These are phyloP conservation scores for Clarias fuscus DNA, from an alignment of 2,797 vertebrate genomes.

Conservation along the genomic window DNA sequence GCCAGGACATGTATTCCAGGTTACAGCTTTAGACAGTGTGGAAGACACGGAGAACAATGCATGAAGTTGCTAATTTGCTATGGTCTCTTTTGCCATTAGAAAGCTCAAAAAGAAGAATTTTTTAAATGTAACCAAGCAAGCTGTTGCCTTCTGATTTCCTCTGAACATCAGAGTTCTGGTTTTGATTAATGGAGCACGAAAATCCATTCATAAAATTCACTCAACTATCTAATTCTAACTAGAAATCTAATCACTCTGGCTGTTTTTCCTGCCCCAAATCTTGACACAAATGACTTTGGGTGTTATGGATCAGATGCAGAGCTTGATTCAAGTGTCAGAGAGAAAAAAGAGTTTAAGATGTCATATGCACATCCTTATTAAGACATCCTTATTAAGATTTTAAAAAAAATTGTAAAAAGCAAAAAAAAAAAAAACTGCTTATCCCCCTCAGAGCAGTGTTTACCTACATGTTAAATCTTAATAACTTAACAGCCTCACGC, in stretches of 20 bases:
- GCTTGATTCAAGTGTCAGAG: not conserved
- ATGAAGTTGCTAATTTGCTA: conserved; percentile 41
- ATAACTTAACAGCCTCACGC: not conserved
- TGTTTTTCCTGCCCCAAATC: not conserved
- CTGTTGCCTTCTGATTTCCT: not conserved
- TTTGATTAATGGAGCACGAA: not conserved
- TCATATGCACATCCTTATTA: conserved; percentile 5
- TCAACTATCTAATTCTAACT: not conserved
- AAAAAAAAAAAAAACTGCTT: not conserved
- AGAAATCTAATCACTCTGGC: not conserved
- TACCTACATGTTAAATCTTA: not conserved
- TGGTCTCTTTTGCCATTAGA: conserved; percentile 7
- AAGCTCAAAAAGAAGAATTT: not conserved
- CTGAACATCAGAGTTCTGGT: not conserved
- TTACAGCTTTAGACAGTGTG: conserved; percentile 59
- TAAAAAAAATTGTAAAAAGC: not conserved
- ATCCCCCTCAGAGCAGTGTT: not conserved
- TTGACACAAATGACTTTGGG: not conserved
- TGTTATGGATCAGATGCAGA: conserved; percentile 9
- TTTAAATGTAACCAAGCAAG: not conserved
- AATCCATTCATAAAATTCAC: not conserved
- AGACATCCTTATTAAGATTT: not conserved
- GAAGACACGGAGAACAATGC: conserved; percentile 29
- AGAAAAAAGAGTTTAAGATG: conserved; percentile 25
- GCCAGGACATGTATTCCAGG: conserved; percentile 72